A percentile compares a stretch with the other conserved stretches of the same genome.
Conservation (phyloP, 1,140 invertebrate genomes). For the Conus ventricosus region DNA sequence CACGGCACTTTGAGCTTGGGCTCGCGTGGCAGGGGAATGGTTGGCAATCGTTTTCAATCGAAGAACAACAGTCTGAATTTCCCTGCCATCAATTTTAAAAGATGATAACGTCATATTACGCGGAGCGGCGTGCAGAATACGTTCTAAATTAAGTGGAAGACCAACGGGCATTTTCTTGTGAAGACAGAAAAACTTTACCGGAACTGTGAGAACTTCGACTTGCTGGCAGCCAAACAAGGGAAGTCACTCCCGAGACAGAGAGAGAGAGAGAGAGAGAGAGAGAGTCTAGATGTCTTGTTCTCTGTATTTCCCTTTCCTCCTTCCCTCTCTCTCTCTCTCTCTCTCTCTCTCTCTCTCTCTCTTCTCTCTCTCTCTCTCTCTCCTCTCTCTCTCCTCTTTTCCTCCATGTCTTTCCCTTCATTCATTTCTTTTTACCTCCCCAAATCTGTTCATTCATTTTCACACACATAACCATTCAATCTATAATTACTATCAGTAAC, state of each 20-base stretch:
- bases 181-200: not conserved
- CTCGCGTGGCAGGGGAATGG: too few relatives aligned
- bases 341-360: not conserved
- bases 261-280: too few relatives aligned
- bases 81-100: not conserved
- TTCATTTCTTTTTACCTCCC: slow-evolving; percentile 18
- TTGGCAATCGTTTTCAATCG: too few relatives aligned
- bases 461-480: not conserved
- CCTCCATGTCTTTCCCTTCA: slow-evolving; percentile 23
- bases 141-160: too few relatives aligned
- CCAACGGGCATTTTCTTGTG: not conserved
- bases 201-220: too few relatives aligned
- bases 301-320: not conserved
- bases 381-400: not conserved
- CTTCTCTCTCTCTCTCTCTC: not conserved
- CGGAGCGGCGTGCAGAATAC: not conserved
- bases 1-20: too few relatives aligned
- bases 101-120: not conserved
- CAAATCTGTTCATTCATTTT: not conserved
- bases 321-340: not conserved
- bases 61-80: not conserved
- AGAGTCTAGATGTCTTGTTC: not conserved
- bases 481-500: not conserved
- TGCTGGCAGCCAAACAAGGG: too few relatives aligned
- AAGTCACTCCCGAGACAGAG: too few relatives aligned